Evolutionary conservation across 2,113 vertebrate species (phyloP).

Genomic region (Clupea harengus): DNA sequence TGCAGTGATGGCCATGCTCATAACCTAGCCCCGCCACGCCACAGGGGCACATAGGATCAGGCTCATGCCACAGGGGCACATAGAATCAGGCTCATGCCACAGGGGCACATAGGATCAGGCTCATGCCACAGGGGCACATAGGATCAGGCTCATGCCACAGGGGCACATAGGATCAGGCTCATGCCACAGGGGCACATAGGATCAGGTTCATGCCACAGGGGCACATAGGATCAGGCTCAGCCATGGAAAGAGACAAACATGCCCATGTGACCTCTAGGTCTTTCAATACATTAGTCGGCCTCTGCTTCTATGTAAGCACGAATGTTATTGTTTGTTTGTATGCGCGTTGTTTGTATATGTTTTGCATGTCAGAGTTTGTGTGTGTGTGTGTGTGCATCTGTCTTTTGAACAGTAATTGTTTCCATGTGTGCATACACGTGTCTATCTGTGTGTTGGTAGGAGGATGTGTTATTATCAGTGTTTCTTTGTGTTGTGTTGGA

Average conservation of each 20-base stretch:
- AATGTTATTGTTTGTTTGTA: neutral
- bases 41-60: neutral
- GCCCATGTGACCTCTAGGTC: neutral
- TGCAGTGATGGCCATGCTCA: neutral
- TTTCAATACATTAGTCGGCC: neutral
- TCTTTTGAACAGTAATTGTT: slow-evolving; percentile 1
- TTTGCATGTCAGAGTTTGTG: neutral
- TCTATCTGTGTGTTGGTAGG: neutral
- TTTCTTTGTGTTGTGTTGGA: neutral
- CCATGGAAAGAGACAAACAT: neutral
- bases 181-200: neutral
- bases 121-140: neutral
- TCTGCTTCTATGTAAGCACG: neutral
- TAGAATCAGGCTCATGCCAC: neutral
- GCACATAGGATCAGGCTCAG: neutral
- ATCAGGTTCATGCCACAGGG: neutral
- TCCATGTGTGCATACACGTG: neutral
- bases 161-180: neutral
- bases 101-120: neutral
- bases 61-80: neutral
- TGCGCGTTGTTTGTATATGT: neutral
- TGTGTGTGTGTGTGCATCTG: slow-evolving; percentile 1
- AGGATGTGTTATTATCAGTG: too few species aligned
- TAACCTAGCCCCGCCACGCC: neutral
- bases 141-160: neutral